These are phyloP conservation scores for Leptarthrus brevirostris DNA, from an alignment of 2,888 invertebrate species.

Conservation along the genomic window DNA sequence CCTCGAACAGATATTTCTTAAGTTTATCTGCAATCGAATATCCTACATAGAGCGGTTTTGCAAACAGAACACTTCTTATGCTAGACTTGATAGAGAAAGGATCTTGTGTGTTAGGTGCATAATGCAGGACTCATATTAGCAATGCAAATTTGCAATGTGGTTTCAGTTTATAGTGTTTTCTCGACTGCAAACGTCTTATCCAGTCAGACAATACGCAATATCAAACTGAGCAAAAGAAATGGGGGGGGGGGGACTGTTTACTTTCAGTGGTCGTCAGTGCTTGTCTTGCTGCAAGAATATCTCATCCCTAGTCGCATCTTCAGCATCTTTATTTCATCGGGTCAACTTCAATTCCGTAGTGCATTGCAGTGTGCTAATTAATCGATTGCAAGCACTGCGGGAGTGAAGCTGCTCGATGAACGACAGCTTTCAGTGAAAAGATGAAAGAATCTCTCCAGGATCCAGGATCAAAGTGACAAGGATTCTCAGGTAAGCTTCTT, in stretches of 20 bases:
- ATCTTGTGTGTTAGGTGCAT: conserved; percentile 8
- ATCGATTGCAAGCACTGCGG: conserved; percentile 94
- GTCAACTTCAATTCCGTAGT: conserved; percentile 91
- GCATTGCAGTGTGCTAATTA: conserved; percentile 87
- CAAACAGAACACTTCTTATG: too few relatives aligned
- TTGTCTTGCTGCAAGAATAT: too few relatives aligned
- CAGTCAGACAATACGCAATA: background rate
- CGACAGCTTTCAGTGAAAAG: background rate
- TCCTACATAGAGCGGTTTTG: background rate
- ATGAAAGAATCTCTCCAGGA: background rate
- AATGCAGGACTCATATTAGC: background rate
- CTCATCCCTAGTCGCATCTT: background rate
- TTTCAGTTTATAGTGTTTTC: background rate
- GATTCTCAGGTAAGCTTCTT: background rate
- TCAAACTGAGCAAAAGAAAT: background rate
- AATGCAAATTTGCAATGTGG: conserved; percentile 10
- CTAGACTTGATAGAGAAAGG: background rate
- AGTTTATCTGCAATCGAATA: conserved; percentile 6
- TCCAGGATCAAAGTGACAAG: background rate
- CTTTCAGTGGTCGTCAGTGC: background rate
- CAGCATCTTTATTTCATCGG: conserved; percentile 9
- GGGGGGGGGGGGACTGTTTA: background rate
- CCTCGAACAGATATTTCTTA: background rate
- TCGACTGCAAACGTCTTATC: background rate
- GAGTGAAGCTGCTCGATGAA: conserved; percentile 79